Evolutionary conservation across 2,888 invertebrate species (phyloP).

Genomic region (Petrophora chlorosata): DNA sequence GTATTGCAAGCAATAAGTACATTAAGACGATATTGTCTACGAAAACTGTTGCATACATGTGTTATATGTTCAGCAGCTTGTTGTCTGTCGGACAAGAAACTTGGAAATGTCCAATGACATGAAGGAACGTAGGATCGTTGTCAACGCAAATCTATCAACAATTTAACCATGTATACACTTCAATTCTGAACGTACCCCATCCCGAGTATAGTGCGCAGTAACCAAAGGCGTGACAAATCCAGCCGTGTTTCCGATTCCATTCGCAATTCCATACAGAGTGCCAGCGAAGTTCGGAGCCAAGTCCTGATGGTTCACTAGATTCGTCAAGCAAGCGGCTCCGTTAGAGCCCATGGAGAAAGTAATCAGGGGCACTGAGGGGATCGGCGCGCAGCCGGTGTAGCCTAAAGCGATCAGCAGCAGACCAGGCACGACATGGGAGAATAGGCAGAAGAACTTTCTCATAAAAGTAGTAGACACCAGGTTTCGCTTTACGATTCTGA

Average conservation of each 20-base stretch:
- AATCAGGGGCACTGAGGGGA: slow-evolving; percentile 86
- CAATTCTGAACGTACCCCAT: slow-evolving; percentile 68
- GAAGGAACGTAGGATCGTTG: too few relatives aligned
- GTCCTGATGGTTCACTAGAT: slow-evolving; percentile 88
- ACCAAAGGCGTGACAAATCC: slow-evolving; percentile 89
- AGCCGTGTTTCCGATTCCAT: slow-evolving; percentile 88
- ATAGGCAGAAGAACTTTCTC: slow-evolving; percentile 86
- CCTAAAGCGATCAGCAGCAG: slow-evolving; percentile 81
- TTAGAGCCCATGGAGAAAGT: slow-evolving; percentile 87
- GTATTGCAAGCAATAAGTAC: too few relatives aligned
- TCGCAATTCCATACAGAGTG: slow-evolving; percentile 89
- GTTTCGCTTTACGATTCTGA: slow-evolving; percentile 77
- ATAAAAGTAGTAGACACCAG: slow-evolving; percentile 80
- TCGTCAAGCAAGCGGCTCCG: slow-evolving; percentile 85
- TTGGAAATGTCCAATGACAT: too few relatives aligned
- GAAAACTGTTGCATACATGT: too few relatives aligned
- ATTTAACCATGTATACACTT: too few relatives aligned
- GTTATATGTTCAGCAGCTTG: too few relatives aligned
- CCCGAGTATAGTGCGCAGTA: slow-evolving; percentile 86
- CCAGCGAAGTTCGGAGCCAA: slow-evolving; percentile 91
- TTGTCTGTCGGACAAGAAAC: too few relatives aligned
- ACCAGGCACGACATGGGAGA: slow-evolving; percentile 84
- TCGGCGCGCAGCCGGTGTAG: slow-evolving; percentile 85
- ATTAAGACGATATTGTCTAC: too few relatives aligned
- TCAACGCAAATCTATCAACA: too few relatives aligned